Percentiles rank a stretch among this genome's conserved stretches.
Conservation (phyloP, 2,113 vertebrate species). For the Colius striatus region DNA sequence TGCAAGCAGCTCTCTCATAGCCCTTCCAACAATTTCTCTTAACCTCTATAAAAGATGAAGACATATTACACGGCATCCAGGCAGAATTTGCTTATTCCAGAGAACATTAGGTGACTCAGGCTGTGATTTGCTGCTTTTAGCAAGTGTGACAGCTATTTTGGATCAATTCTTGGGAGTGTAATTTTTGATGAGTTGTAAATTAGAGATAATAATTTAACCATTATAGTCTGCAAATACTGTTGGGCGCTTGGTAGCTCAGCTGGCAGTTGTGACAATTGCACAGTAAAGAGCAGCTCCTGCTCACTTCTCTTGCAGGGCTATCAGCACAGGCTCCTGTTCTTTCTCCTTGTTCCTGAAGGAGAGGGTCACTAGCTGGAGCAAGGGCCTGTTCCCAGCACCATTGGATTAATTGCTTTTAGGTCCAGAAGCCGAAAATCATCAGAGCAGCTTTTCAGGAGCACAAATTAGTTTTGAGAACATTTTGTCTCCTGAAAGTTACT, state of each 20-base stretch:
- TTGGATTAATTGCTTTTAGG: not conserved
- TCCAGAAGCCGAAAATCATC: not conserved
- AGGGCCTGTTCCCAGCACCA: accelerated
- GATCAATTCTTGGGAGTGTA: not conserved
- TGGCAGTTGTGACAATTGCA: not conserved
- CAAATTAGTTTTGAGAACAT: not conserved
- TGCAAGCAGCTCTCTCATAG: not conserved
- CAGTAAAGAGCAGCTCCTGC: not conserved
- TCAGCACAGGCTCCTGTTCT: accelerated
- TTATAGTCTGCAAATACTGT: not conserved
- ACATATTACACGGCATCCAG: accelerated
- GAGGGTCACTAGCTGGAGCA: not conserved
- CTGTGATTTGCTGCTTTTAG: not conserved
- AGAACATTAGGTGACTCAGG: not conserved
- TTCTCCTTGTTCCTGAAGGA: accelerated
- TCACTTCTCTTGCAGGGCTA: accelerated
- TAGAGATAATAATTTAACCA: not conserved
- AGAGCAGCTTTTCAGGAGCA: not conserved
- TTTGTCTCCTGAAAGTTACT: not conserved
- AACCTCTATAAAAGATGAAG: not conserved
- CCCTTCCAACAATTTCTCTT: not conserved
- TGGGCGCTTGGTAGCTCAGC: not conserved
- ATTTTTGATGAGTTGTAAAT: not conserved
- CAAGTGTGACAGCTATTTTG: not conserved
- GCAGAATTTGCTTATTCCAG: not conserved